These are phyloP conservation scores for Sebastes nivosus DNA, from an alignment of 2,797 vertebrate species.

Conservation along the genomic window DNA sequence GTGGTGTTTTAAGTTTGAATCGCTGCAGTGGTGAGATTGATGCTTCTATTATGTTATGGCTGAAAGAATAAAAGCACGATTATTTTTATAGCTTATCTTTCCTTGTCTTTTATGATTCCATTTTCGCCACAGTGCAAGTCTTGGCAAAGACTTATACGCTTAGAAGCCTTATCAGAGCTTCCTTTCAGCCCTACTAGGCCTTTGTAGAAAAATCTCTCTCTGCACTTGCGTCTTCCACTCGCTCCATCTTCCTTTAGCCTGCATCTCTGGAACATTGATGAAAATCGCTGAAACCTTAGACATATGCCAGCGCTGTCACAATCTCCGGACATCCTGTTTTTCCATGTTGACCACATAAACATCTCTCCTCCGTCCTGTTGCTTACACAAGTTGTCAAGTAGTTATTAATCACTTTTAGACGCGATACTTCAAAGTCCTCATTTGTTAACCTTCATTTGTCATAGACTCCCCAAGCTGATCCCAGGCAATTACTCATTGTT, in stretches of 20 bases:
- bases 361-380: background rate
- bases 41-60: constrained; percentile 49
- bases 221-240: constrained; percentile 46
- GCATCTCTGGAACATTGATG: constrained; percentile 61
- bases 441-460: constrained; percentile 65
- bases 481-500: constrained; percentile 64
- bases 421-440: constrained; percentile 48
- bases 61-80: constrained; percentile 62
- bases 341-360: constrained; percentile 18
- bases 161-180: constrained; percentile 71
- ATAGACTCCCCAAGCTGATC: constrained; percentile 52
- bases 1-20: constrained; percentile 57
- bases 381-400: constrained; percentile 12
- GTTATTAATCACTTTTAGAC: constrained; percentile 47
- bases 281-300: constrained; percentile 57
- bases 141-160: constrained; percentile 64
- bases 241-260: constrained; percentile 56
- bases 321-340: constrained; percentile 8
- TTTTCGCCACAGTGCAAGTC: constrained; percentile 60
- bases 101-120: constrained; percentile 71
- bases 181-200: constrained; percentile 57
- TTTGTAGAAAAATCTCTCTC: constrained; percentile 70
- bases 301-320: constrained; percentile 8
- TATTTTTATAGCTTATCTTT: constrained; percentile 73
- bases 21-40: constrained; percentile 40